Conservation (phyloP, 2,797 vertebrate genomes). For the Petrocephalus sullivani region DNA sequence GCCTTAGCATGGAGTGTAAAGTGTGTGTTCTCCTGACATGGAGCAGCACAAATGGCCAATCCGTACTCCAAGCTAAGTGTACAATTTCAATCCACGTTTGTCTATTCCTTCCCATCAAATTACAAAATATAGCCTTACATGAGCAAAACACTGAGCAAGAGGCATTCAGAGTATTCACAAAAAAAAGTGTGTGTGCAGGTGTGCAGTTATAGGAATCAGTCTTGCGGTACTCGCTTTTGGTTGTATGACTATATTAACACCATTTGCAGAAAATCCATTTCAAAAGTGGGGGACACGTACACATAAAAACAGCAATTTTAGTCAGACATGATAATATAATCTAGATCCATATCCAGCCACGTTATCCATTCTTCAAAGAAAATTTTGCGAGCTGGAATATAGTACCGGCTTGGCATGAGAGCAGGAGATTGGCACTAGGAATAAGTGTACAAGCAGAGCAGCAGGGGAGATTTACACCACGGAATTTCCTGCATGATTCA, state of each 20-base stretch:
- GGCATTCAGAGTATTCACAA: neutral
- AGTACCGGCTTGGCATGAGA: neutral
- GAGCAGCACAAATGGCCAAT: neutral
- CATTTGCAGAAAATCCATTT: neutral
- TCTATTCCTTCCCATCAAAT: neutral
- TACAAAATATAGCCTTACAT: neutral
- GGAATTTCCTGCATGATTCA: neutral
- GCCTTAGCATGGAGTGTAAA: neutral
- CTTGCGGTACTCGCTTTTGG: neutral
- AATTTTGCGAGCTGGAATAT: neutral
- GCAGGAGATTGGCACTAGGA: neutral
- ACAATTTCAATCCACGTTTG: neutral
- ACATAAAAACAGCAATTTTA: neutral
- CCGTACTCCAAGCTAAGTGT: neutral
- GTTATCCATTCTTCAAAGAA: neutral
- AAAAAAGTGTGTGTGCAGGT: neutral
- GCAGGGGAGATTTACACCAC: neutral
- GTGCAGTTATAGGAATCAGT: neutral
- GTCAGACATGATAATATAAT: slow-evolving; percentile 1
- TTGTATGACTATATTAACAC: neutral
- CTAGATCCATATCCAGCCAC: neutral
- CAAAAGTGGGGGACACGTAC: neutral
- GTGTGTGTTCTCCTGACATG: neutral
- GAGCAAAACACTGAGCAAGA: neutral
- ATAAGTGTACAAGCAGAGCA: neutral